Base-by-base conservation (phyloP, 2,797 vertebrate genomes). In the Oryzias sinensis region DNA sequence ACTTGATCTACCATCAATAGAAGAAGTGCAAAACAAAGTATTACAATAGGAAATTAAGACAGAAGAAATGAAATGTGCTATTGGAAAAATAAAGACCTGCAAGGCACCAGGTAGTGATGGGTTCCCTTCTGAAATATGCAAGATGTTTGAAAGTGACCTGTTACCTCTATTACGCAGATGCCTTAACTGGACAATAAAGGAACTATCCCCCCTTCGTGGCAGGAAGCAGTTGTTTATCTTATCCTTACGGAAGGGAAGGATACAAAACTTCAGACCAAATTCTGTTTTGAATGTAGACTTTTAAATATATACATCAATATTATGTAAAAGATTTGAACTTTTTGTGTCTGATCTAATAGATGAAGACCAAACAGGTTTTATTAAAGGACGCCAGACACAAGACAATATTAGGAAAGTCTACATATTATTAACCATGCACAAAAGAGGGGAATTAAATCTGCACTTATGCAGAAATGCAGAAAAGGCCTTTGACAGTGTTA, bases 61-160 rank as follows among this genome's bases (percentile, higher is more conserved):
- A 40, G 17, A 62, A 5, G 53, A 62, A n/a, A 5, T 62, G 1
- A 37, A 43, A 15, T 15, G 45, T 2, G 53, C 62, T 33, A 57
- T 66, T 41, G 56, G 40, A 14, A 24, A 13, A 18, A 44, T 29
- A 18, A 56, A 56, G 46, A 61, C 25, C 1, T 43, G 52, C 27
- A 53, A 49, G 27, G 15, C 49, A 2, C 62, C 51, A n/a, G 43
- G 62, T 0, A 59, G 47, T 37, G 57, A 61, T 41, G 53, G 58
- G 6, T 54, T 48, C 47, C 46, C 46, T 4, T 37, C 20, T 17
- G 56, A 59, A 4, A 25, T 37, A 16, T 42, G 49, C 5, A 59
- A 27, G 1, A 42, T 27, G 2, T 50, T 43, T 27, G 7, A 14
- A 5, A 14, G 16, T 5, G 33, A 57, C 18, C 18, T 18, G 18